These are phyloP conservation scores for Tenthredo scrophulariae DNA, from an alignment of 2,888 invertebrate species.

Conservation along the genomic window DNA sequence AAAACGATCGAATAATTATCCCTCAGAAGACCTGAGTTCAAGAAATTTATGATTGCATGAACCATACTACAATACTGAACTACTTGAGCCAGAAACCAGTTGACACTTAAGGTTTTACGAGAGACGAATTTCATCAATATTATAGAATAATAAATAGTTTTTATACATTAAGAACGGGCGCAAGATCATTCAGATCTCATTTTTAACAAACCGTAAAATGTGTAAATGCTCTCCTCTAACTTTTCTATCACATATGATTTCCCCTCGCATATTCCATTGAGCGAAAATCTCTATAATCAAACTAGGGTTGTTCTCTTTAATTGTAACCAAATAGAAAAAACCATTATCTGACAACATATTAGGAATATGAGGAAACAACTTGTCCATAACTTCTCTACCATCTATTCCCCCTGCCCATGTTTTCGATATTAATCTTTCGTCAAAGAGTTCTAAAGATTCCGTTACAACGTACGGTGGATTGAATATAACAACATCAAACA, in stretches of 20 bases:
- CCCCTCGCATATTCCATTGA: conserved; percentile 81
- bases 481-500: conserved; percentile 94
- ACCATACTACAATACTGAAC: background rate
- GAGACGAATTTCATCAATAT: background rate
- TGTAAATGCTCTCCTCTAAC: conserved; percentile 93
- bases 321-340: conserved; percentile 91
- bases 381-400: conserved; percentile 89
- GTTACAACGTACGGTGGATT: conserved; percentile 99
- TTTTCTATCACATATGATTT: conserved; percentile 85
- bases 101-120: background rate
- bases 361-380: conserved; percentile 85
- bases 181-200: conserved; percentile 9
- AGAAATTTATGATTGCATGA: background rate
- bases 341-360: conserved; percentile 87
- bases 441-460: conserved; percentile 84
- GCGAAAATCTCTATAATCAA: conserved; percentile 84
- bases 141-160: conserved; percentile 35
- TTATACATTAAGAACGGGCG: conserved; percentile 4
- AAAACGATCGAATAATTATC: background rate
- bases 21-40: background rate
- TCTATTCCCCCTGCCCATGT: conserved; percentile 90
- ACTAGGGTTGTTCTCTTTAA: conserved; percentile 92
- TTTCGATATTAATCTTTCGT: conserved; percentile 80
- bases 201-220: conserved; percentile 85
- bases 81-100: background rate